A percentile compares a stretch with the other conserved stretches of the same genome.
Conservation (phyloP, 1,140 invertebrate genomes). For the Oryctes rhinoceros region DNA sequence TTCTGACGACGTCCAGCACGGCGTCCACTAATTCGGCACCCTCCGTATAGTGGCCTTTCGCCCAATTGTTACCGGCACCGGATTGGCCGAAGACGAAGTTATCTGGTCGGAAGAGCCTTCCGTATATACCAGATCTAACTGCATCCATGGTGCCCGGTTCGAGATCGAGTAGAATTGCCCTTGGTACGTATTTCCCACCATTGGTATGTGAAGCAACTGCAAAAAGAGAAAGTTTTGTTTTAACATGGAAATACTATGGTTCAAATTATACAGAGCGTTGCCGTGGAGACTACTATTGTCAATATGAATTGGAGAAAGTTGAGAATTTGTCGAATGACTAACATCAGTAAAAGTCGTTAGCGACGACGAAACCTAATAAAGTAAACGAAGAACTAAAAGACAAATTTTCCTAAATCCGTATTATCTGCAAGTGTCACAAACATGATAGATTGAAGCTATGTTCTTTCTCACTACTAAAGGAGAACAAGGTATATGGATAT, state of each 20-base stretch:
- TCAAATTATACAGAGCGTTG: too few relatives aligned
- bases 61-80: constrained; percentile 86
- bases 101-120: constrained; percentile 87
- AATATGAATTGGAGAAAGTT: too few relatives aligned
- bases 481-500: too few relatives aligned
- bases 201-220: constrained; percentile 52
- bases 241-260: too few relatives aligned
- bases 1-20: constrained; percentile 81
- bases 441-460: too few relatives aligned
- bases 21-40: constrained; percentile 83
- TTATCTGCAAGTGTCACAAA: too few relatives aligned
- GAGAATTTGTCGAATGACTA: too few relatives aligned
- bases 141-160: constrained; percentile 97
- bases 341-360: too few relatives aligned
- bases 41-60: constrained; percentile 92
- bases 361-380: background rate
- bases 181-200: constrained; percentile 89
- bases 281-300: too few relatives aligned
- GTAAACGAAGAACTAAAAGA: too few relatives aligned
- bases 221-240: background rate
- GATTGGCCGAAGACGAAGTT: constrained; percentile 89
- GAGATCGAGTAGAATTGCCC: constrained; percentile 89
- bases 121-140: constrained; percentile 86
- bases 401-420: background rate
- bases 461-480: too few relatives aligned